A percentile compares a stretch with the other conserved stretches of the same genome.
Conservation (phyloP, 2,888 invertebrate species). For the Campopleginae sp. region DNA sequence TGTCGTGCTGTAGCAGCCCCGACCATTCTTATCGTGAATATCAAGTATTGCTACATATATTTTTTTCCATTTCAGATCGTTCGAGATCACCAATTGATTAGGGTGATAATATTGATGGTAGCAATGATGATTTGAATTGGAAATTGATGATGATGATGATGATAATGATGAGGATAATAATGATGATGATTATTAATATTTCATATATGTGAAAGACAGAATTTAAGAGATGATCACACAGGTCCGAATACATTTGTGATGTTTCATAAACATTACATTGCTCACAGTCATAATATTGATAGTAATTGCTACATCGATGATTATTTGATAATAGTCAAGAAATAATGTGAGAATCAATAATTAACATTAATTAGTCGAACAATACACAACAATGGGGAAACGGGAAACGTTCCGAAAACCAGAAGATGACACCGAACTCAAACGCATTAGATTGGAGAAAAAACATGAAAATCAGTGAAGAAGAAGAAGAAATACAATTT, state of each 20-base stretch:
- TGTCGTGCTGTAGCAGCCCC: background rate
- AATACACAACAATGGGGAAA: too few species aligned
- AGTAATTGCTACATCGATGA: background rate
- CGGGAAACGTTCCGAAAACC: too few species aligned
- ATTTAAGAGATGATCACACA: constrained; percentile 10
- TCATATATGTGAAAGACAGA: constrained; percentile 5
- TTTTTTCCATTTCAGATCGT: background rate
- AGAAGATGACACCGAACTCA: background rate
- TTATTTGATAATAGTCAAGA: background rate
- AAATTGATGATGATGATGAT: constrained; percentile 12
- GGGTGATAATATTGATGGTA: constrained; percentile 3
- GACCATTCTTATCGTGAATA: background rate
- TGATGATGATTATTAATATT: constrained; percentile 25
- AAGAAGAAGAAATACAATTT: background rate
- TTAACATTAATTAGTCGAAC: background rate
- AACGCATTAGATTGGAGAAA: background rate
- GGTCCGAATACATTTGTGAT: constrained; percentile 10
- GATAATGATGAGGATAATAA: too few species aligned
- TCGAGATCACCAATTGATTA: background rate
- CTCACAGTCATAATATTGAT: background rate
- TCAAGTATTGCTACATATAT: constrained; percentile 2
- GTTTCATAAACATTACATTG: constrained; percentile 7
- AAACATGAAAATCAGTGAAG: background rate
- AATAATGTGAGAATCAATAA: constrained; percentile 6
- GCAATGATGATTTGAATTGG: constrained; percentile 28